These are phyloP conservation scores for Acrobasis repandana DNA, from an alignment of 2,888 invertebrate species.

Conservation along the genomic window DNA sequence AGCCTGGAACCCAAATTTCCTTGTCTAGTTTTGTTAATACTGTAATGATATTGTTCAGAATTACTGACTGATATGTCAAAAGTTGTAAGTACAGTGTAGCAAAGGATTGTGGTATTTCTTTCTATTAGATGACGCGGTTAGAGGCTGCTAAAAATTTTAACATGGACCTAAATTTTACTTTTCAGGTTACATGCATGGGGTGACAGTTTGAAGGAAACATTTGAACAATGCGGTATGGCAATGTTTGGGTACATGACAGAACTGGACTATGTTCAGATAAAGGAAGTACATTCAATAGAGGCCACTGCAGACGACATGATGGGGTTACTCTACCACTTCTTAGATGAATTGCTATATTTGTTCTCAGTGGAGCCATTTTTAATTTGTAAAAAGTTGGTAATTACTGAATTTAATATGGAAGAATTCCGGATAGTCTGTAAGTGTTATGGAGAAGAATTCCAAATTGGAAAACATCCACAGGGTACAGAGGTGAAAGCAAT, in stretches of 20 bases:
- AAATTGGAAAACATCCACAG: constrained; percentile 96
- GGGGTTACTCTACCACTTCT: constrained; percentile 94
- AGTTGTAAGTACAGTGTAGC: no score
- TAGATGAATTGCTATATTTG: constrained; percentile 96
- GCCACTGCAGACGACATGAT: constrained; percentile 95
- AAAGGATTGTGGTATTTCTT: no score
- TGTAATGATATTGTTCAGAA: no score
- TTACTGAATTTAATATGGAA: constrained; percentile 92
- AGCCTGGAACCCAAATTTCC: no score
- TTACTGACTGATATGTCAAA: no score
- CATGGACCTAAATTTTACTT: constrained; percentile 28
- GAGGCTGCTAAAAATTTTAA: no score
- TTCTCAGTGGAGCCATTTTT: constrained; percentile 96
- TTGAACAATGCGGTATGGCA: constrained; percentile 96
- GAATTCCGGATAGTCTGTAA: constrained; percentile 91
- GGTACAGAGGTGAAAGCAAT: constrained; percentile 99
- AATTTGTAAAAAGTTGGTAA: constrained; percentile 93
- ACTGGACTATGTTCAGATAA: constrained; percentile 90
- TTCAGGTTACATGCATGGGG: constrained; percentile 96
- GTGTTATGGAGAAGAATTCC: constrained; percentile 97
- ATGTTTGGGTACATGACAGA: constrained; percentile 99
- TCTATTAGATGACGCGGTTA: no score
- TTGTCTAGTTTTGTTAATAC: no score
- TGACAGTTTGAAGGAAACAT: constrained; percentile 91
- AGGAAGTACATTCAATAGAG: constrained; percentile 90